Evolutionary conservation across 2,888 invertebrate genomes (phyloP).

Genomic region (Escarpia spicata): DNA sequence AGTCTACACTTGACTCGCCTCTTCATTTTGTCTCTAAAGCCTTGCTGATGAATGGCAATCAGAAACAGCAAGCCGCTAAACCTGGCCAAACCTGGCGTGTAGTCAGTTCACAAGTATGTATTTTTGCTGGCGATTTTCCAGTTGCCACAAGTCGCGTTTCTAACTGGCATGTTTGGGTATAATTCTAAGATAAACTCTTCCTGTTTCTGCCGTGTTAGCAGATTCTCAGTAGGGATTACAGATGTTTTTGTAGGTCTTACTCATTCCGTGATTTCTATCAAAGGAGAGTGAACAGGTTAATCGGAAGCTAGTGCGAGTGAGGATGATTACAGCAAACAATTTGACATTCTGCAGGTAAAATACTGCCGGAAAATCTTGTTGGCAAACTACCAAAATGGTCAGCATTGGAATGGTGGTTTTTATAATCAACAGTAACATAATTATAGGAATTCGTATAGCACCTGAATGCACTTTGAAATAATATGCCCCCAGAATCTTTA

Average conservation of each 20-base stretch:
- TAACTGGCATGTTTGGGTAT: not conserved
- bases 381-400: not conserved
- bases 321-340: not conserved
- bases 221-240: not conserved
- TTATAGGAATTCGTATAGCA: no score
- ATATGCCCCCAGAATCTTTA: no score
- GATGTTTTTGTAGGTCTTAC: not conserved
- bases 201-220: not conserved
- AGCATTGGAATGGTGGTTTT: not conserved
- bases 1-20: not conserved
- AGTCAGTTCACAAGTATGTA: not conserved
- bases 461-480: no score
- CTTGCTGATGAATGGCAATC: not conserved
- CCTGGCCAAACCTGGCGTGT: not conserved
- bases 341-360: not conserved
- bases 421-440: not conserved
- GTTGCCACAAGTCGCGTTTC: not conserved
- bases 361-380: not conserved
- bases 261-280: not conserved
- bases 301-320: not conserved
- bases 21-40: not conserved
- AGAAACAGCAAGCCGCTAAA: not conserved
- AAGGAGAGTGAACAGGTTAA: not conserved
- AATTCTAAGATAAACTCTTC: not conserved
- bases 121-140: not conserved